phyloP scores from a whole-genome alignment of 1,140 invertebrate species.

The Antheraea mylitta region DNA sequence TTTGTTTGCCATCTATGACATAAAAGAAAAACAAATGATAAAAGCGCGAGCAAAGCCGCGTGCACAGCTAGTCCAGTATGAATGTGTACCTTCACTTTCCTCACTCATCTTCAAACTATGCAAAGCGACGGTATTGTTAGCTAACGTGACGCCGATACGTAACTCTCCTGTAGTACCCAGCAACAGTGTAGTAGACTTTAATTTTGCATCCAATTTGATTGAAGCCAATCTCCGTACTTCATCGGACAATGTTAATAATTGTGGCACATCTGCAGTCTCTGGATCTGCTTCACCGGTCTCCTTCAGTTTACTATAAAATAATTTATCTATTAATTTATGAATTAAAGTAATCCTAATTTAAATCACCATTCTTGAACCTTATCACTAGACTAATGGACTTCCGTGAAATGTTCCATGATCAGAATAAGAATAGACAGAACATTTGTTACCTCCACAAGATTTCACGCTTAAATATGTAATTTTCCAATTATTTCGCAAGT shows the following conservation, averaged over 20 bases:
- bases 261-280: slow-evolving; percentile 42
- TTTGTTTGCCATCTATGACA: too few relatives aligned
- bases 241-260: slow-evolving; percentile 82
- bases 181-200: slow-evolving; percentile 85
- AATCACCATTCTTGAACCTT: too few relatives aligned
- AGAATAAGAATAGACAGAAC: too few relatives aligned
- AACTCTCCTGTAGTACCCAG: slow-evolving; percentile 84
- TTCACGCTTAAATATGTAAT: too few relatives aligned
- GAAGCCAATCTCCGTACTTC: slow-evolving; percentile 85
- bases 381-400: too few relatives aligned
- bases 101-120: slow-evolving; percentile 76
- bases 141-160: slow-evolving; percentile 81
- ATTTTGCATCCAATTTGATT: slow-evolving; percentile 84
- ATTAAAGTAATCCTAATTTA: too few relatives aligned
- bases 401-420: too few relatives aligned
- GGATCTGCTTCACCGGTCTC: slow-evolving; percentile 53
- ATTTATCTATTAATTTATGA: neutral
- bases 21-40: too few relatives aligned
- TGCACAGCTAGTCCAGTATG: too few relatives aligned
- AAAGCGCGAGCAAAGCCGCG: too few relatives aligned
- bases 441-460: too few relatives aligned
- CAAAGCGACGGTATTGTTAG: slow-evolving; percentile 86
- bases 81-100: slow-evolving; percentile 72
- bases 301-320: slow-evolving; percentile 53
- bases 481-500: too few relatives aligned